Base-by-base conservation (phyloP, 2,888 invertebrate species). In the Stratiomys singularior region DNA sequence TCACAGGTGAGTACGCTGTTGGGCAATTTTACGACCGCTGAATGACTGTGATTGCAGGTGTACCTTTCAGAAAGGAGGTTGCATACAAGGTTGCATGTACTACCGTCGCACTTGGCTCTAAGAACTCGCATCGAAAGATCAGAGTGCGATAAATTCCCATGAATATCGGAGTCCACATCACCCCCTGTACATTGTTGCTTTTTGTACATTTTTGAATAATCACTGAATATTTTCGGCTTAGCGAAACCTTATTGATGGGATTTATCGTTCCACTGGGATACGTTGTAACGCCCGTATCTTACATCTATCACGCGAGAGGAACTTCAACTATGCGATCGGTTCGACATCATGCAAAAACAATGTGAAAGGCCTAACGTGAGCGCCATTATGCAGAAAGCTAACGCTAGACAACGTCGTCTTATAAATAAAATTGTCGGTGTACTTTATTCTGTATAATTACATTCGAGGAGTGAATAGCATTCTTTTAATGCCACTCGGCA, bases 361-460 rank as follows among this genome's bases (percentile, higher is more conserved):
- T 74, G 58, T 30, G 74, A 58, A 58, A 58, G 37, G 74, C 18
- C 72, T 37, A 56, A 44, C 44, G 21, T 67, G 37, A 74, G 69
- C 25, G 15, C 23, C 21, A 69, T 46, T 69, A 69, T 46, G 37
- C 69, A 47, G 47, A 23, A 21, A 18, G 15, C 27, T n/a, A 56
- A 28, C 25, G 69, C 1, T 46, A 5, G 67, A 44, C 30, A 30
- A 18, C 64, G 64, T 13, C 46, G 56, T 58, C 74, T 52, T 72
- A 78, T 37, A 58, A 78, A 63, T 76, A 44, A 78, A 76, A 71
- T 56, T 64, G 58, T 74, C 66, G 64, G 72, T 44, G 56, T 63
- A 44, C 72, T 64, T 44, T 78, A 77, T 74, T 52, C 66, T 77
- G 77, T 77, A 78, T 78, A 78, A 78, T 78, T 78, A 78, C 76